These are phyloP conservation scores for Sphaerophoria rueppellii DNA, from an alignment of 2,888 invertebrate genomes.

Conservation along the genomic window DNA sequence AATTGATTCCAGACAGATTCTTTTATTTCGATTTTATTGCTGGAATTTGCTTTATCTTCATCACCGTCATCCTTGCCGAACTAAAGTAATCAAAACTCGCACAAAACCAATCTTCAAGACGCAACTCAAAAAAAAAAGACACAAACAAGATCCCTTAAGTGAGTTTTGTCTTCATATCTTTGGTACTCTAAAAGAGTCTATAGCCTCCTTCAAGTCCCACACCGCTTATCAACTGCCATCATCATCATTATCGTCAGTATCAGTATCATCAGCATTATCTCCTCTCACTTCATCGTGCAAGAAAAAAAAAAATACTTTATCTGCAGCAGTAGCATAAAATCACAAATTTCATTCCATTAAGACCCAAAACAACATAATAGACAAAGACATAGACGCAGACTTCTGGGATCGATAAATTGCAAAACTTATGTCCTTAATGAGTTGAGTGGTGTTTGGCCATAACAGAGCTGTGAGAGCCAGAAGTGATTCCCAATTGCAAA, in stretches of 20 bases:
- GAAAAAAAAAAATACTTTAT: conserved; percentile 10
- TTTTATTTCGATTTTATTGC: neutral
- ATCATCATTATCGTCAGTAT: conserved; percentile 14
- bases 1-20: neutral
- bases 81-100: neutral
- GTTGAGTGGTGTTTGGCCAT: conserved; percentile 41
- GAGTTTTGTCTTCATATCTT: neutral
- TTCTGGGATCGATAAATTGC: conserved; percentile 44
- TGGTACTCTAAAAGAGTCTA: conserved; percentile 6
- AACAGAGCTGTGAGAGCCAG: conserved; percentile 10
- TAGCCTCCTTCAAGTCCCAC: neutral
- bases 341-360: conserved; percentile 43
- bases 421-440: conserved; percentile 44
- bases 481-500: conserved; percentile 38
- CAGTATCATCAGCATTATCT: conserved; percentile 20
- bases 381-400: conserved; percentile 6
- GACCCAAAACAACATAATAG: neutral
- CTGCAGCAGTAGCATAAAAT: conserved; percentile 14
- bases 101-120: conserved; percentile 9
- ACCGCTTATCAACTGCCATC: conserved; percentile 1
- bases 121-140: neutral
- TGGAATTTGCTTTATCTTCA: neutral
- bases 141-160: neutral
- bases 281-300: conserved; percentile 18
- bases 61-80: neutral